Percentiles rank a stretch among this genome's conserved stretches.
Evolutionary conservation across 2,113 vertebrate genomes (phyloP).

Genomic region (Calidris pygmaea): DNA sequence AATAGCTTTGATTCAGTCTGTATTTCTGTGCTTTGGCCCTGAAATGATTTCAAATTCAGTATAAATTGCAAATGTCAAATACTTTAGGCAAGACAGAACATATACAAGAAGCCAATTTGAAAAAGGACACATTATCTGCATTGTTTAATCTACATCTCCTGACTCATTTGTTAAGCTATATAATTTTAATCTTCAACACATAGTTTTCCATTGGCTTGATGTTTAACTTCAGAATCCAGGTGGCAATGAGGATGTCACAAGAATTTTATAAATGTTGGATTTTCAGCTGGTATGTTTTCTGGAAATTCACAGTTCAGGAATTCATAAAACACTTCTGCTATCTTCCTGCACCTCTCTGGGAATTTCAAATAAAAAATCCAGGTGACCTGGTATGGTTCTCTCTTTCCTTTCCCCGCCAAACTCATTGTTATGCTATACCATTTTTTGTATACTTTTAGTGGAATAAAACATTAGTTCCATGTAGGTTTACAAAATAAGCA

Average conservation of each 20-base stretch:
- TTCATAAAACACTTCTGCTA: not conserved
- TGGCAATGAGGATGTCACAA: not conserved
- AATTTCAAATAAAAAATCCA: not conserved
- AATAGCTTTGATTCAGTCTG: not conserved
- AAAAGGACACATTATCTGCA: not conserved
- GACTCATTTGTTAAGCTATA: not conserved
- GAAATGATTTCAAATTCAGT: not conserved
- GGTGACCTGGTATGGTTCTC: not conserved
- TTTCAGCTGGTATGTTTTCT: not conserved
- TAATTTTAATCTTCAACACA: not conserved
- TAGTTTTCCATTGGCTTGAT: not conserved
- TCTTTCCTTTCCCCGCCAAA: not conserved
- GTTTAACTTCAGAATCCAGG: not conserved
- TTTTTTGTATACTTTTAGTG: not conserved
- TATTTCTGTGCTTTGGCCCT: not conserved
- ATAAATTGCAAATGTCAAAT: not conserved
- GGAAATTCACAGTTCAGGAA: not conserved
- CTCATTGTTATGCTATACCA: rapidly evolving
- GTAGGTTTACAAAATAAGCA: not conserved
- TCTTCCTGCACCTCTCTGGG: not conserved
- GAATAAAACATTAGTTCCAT: not conserved
- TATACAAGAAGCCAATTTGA: not conserved
- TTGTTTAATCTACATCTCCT: not conserved
- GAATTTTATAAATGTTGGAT: not conserved
- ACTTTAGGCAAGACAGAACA: not conserved